Evolutionary conservation across 2,113 vertebrate genomes (phyloP), one percentile per base, ranked within the genome.

Genomic region (Emydocephalus ijimae): DNA sequence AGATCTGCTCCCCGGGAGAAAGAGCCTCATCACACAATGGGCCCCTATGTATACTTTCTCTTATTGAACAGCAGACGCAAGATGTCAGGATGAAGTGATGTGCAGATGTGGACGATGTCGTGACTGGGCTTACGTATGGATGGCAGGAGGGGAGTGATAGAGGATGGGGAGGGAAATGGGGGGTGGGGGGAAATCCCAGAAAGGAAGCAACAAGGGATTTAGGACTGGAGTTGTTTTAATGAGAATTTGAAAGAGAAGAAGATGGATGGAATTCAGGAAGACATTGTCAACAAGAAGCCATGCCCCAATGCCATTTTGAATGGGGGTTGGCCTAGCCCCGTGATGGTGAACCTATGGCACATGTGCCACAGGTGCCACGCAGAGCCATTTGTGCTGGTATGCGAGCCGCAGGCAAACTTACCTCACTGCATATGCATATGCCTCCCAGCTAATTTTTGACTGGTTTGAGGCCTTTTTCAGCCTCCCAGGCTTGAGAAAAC

Each of bases 81-180:
- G 88, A 87, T 43, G 91, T 52, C 87, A 54, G 56, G 88, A 55
- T 86, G 50, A 87, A 89, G 81, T 89, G 74, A 88, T 69, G 86
- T 34, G 5, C 92, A 93, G 92, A 59, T 52, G 89, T 87, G 56
- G 55, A 91, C 45, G 90, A 64, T 21, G 87, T 86, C 87, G 56
- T 12, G 56, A 52, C 18, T 26, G 18, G 18, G 88, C 56, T 93
- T 92, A 89, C 61, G 88, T 90, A 90, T 89, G 3, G 81, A 74
- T 69, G 88, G 88, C 23, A 45, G 55, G 59, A 2, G 34, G 89
- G 85, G 34, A 74, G 89, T 39, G 85, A 29, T 18, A 5, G 55
- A 29, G 45, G 50, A 69, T 24, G 26, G 21, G 20, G n/a, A 29
- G 15, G 20, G 20, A 52, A 45, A 7, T 7, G 7, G 6, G 5